Evolutionary conservation across 2,888 invertebrate genomes (phyloP), one percentile per base, ranked within the genome.

Genomic region (Acanthosoma haemorrhoidale): DNA sequence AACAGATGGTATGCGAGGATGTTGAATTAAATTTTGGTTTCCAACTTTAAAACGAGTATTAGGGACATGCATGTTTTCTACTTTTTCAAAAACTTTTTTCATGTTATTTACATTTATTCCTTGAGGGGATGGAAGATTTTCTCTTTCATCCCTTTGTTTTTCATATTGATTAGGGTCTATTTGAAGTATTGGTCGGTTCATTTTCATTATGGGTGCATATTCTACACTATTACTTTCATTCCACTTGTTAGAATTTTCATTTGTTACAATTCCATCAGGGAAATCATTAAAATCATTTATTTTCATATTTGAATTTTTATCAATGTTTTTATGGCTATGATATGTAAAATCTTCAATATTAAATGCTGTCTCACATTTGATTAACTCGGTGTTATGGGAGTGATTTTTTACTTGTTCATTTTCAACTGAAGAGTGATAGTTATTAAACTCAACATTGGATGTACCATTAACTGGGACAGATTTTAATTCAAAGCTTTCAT

Each of bases 61-160:
- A 57, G 70, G 25, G 31, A 61, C 57, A n/a, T 43, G 25, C 76
- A 73, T 70, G 15, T 71, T 74, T 63, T 82, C 82, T 2, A 79
- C 77, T 73, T 81, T 82, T 73, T 87, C 86, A 75, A 87, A 83
- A 51, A 84, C 85, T 74, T 83, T 84, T 71, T 84, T 81, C 75
- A 86, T 83, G 75, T 85, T 85, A 68, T 83, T 85, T 1, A 86
- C 86, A 70, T 60, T 81, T 8, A 73, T 67, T 15, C 71, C 38
- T 39, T 63, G 36, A 25, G 63, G 38, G 6, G 63, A 39, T 38
- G 63, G 63, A 29, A 63, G 39, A 18, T 13, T 34, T 2, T 51
- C 51, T 6, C 51, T 51, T 21, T 63, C 63, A 39, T 63, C 41
- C 15, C 29, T 63, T 39, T 39, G 63, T 31, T 63, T 63, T 38